Base-by-base conservation (phyloP, 2,113 vertebrate genomes). In the Murina feae region DNA sequence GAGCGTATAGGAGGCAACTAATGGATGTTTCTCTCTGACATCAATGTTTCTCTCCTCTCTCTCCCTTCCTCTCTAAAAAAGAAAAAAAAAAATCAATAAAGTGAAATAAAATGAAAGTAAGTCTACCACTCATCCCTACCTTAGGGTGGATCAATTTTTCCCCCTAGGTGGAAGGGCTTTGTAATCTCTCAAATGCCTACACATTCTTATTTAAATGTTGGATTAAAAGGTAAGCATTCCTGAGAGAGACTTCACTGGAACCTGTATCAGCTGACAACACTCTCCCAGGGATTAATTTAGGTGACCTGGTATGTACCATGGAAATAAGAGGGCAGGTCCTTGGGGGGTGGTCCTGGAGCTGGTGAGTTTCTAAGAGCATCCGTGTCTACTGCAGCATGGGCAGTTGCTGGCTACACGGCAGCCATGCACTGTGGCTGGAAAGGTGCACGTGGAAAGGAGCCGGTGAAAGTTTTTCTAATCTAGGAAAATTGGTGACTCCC, bases 251-350 rank as follows among this genome's bases (percentile, higher is more conserved):
- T 42, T 83, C 49, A 42, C 6, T 42, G 72, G 39, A 79, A 78
- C 9, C 25, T 8, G 0, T 68, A 13, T 28, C 53, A 58, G 44
- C 3, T 35, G 16, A 53, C 1, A 25, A 21, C 1, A 78, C 13
- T 63, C 35, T 89, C 0, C 1, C 7, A 11, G 20, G 35, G 55
- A 60, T 85, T 84, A 74, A 86, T 16, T 74, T 20, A 72, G 44
- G 37, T 2, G 13, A 92, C 7, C 37, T 7, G 18, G 18, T n/a
- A 14, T 84, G 44, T 44, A 32, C 76, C 49, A 30, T 9, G 44
- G 39, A 47, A 93, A 92, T n/a, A 18, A 88, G 58, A 71, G 14
- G 35, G 42, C 0, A 0, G 21, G 20, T 23, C n/a, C 28, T 55
- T 32, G n/a, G 21, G 20, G 37, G 63, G 20, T 8, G 3, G 47